Base-by-base conservation (phyloP, 1,140 invertebrate genomes). In the Oscheius sp. region DNA sequence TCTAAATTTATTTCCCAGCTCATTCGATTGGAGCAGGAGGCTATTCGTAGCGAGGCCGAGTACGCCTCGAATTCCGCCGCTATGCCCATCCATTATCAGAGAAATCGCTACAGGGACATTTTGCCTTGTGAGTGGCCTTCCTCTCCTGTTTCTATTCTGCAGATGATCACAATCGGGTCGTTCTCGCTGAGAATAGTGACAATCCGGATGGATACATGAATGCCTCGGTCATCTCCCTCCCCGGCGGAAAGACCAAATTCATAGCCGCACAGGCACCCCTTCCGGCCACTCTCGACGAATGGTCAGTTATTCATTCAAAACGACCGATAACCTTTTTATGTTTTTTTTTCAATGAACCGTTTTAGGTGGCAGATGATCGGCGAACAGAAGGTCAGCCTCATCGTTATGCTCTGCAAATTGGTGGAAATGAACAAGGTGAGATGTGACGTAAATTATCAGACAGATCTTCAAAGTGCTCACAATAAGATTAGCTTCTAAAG, bases 221-320 rank as follows among this genome's bases (percentile, higher is more conserved):
- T 34, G 75, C 75, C 1, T 76, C 75, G 1, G 36, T 23, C 4
- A 68, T 76, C 35, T 32, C 31, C 3, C 23, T 76, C 23, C 71
- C 71, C 20, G 55, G 55, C 26, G 61, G 71, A 7, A 59, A 38
- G 2, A 74, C 66, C 20, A 26, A 3, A 0, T 76, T 74, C 58
- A 76, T 76, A 34, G 75, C 75, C 1, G 75, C 75, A 0, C 75
- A 76, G 42, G 75, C 75, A n/a, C 75, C 75, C 2, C 55, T 76
- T 2, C 35, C 38, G 10, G 2, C 35, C 2, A 76, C 75, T 3
- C 35, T 76, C 7, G 72, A 75, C 3, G 72, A 76, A 28, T 76
- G 72, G 73, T 68, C 18, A 52, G 64, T n/a, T n/a, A n/a, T n/a
- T n/a, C n/a, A n/a, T n/a, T n/a, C n/a, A n/a, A n/a, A n/a, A n/a